Percentiles rank a stretch among this genome's conserved stretches.
These are phyloP conservation scores for Rugalucina vietnamica DNA, from an alignment of 2,888 invertebrate genomes.

Conservation along the genomic window DNA sequence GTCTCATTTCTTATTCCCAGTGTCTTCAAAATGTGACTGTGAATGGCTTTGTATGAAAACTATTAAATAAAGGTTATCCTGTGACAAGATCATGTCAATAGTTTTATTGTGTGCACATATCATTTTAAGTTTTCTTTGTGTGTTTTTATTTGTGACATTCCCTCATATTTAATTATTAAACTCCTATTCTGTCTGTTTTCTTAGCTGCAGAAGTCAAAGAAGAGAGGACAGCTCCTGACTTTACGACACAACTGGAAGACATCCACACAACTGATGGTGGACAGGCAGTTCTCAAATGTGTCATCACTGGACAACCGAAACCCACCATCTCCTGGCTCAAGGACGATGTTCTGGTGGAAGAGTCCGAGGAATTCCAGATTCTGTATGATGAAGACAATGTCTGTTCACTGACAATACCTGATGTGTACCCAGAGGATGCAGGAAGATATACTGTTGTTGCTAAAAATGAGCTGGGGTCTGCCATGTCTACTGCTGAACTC, in stretches of 20 bases:
- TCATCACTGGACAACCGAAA: constrained; percentile 82
- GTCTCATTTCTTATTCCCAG: no score
- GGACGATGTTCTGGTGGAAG: constrained; percentile 88
- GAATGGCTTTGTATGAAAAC: no score
- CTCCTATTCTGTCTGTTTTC: not conserved
- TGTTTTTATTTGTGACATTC: no score
- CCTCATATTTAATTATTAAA: no score
- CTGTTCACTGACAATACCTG: constrained; percentile 87
- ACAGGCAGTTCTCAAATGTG: constrained; percentile 78
- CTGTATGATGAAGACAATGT: constrained; percentile 79
- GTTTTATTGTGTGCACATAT: no score
- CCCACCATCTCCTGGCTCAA: constrained; percentile 91
- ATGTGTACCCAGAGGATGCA: constrained; percentile 88
- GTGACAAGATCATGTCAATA: no score
- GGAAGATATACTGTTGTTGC: constrained; percentile 92
- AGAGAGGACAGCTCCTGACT: constrained; percentile 71
- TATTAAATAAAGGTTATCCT: no score
- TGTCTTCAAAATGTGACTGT: no score
- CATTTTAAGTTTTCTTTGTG: no score
- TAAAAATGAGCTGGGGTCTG: constrained; percentile 89
- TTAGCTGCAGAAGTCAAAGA: constrained; percentile 68
- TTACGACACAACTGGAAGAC: constrained; percentile 71
- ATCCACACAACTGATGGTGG: constrained; percentile 77
- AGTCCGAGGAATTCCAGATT: constrained; percentile 87
- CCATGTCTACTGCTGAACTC: constrained; percentile 91